Conservation (phyloP, 2,797 vertebrate species). For the Synanceia verrucosa region DNA sequence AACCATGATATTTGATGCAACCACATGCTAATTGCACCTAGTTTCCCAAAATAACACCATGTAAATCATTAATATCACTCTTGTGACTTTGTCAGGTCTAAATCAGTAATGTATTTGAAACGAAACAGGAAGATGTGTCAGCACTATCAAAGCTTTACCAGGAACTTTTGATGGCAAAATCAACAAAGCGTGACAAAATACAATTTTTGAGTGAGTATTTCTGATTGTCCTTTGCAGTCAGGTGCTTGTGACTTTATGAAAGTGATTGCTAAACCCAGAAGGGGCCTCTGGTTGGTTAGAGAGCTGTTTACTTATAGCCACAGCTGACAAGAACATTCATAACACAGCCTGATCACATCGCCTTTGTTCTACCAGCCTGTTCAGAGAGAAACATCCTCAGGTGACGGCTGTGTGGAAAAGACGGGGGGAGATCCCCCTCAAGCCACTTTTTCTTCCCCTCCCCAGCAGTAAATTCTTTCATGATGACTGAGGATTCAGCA, state of each 20-base stretch:
- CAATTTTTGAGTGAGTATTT: not conserved
- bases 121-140: conserved; percentile 11
- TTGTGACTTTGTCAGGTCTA: not conserved
- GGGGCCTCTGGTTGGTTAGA: conserved; percentile 6
- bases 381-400: conserved; percentile 32
- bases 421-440: conserved; percentile 17
- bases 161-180: not conserved
- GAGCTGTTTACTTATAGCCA: conserved; percentile 49
- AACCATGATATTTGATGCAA: not conserved
- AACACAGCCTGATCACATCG: conserved; percentile 11
- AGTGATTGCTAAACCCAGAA: conserved; percentile 18
- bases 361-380: conserved; percentile 52
- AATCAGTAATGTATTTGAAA: conserved; percentile 11
- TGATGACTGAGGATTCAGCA: conserved; percentile 44
- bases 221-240: not conserved
- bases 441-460: conserved; percentile 10
- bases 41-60: not conserved
- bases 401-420: conserved; percentile 52
- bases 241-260: conserved; percentile 8
- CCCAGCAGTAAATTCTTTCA: conserved; percentile 56
- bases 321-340: conserved; percentile 47
- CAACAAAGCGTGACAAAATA: not conserved
- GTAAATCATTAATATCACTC: conserved; percentile 20
- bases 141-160: not conserved
- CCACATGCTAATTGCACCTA: not conserved